Evolutionary conservation across 2,888 invertebrate species (phyloP).

Genomic region (Siphlonurus alternatus): DNA sequence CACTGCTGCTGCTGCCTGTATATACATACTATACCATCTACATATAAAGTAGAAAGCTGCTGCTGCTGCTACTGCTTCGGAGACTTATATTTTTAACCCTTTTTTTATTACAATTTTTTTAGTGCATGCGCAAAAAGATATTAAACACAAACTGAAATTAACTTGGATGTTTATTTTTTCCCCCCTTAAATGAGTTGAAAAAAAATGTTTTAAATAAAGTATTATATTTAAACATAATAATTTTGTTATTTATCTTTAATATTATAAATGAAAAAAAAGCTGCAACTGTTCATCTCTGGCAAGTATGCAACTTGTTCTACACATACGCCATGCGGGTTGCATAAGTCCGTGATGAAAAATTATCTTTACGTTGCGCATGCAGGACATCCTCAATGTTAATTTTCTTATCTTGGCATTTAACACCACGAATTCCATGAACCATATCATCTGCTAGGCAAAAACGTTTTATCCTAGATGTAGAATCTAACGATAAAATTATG

Average conservation of each 20-base stretch:
- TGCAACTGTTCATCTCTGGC: background rate
- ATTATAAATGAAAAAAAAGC: background rate
- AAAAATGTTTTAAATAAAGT: background rate
- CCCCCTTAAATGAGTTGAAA: no score
- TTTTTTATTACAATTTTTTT: background rate
- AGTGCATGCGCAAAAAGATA: slow-evolving; percentile 1
- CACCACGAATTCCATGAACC: no score
- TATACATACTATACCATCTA: background rate
- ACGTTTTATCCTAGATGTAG: no score
- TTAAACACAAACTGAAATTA: background rate
- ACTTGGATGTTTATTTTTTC: background rate
- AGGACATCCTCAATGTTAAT: no score
- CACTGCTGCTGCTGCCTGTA: background rate
- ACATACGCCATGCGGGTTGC: background rate
- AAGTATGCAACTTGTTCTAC: background rate
- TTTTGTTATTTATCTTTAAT: background rate
- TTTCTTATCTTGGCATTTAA: no score
- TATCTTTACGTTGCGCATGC: no score
- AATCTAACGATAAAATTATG: no score
- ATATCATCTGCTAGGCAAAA: no score
- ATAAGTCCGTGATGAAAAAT: no score
- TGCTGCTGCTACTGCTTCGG: background rate
- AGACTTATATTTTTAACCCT: slow-evolving; percentile 1
- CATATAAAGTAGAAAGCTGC: background rate
- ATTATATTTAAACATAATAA: background rate